Percentiles rank a stretch among this genome's conserved stretches.
phyloP scores from a whole-genome alignment of 2,888 invertebrate genomes.

The Oscheius myriophilus region DNA sequence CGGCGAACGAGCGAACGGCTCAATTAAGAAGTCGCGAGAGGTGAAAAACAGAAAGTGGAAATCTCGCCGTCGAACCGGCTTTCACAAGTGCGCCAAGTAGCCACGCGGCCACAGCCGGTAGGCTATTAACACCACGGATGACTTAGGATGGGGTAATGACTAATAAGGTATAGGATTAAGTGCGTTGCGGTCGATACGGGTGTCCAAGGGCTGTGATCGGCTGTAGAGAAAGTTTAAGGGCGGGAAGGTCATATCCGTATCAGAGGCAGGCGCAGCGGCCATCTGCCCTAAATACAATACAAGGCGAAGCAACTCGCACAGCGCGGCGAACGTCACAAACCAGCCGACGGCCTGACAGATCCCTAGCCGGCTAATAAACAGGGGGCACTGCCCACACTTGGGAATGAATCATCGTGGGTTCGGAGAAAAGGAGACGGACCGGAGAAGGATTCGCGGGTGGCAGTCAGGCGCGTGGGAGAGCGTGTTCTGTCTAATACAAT shows the following conservation, averaged over 20 bases:
- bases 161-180: neutral
- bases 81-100: neutral
- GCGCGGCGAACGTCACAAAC: conserved; percentile 19
- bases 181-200: conserved; percentile 12
- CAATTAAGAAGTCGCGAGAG: neutral
- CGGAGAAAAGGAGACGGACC: too few relatives aligned
- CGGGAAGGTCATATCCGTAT: conserved; percentile 32
- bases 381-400: too few relatives aligned
- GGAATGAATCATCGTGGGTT: too few relatives aligned
- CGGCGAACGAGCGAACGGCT: too few relatives aligned
- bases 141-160: neutral
- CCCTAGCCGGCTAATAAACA: conserved; percentile 28
- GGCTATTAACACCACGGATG: too few relatives aligned
- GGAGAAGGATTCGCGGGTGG: too few relatives aligned
- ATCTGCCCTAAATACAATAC: conserved; percentile 31
- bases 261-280: conserved; percentile 28
- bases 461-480: too few relatives aligned
- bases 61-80: neutral
- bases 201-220: conserved; percentile 24
- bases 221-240: conserved; percentile 29
- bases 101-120: too few relatives aligned
- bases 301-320: conserved; percentile 21
- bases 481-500: too few relatives aligned
- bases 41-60: conserved; percentile 2
- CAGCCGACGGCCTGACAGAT: conserved; percentile 14